These are phyloP conservation scores for Tachina grossa DNA, from an alignment of 2,888 invertebrate genomes.

Conservation along the genomic window DNA sequence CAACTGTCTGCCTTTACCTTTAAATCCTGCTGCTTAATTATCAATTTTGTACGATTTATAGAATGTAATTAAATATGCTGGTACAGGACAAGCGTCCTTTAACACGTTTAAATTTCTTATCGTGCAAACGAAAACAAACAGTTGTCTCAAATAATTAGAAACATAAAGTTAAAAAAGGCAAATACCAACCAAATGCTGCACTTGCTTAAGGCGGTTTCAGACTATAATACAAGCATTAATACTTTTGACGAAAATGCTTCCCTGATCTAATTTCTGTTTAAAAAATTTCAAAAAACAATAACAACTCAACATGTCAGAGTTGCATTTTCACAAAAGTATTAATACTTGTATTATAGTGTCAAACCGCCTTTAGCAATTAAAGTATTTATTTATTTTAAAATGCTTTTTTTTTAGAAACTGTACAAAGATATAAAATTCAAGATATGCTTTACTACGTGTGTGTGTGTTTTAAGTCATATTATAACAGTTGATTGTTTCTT, in stretches of 20 bases:
- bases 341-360: too few species aligned
- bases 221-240: too few species aligned
- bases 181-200: conserved; percentile 21
- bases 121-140: conserved; percentile 31
- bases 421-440: conserved; percentile 6
- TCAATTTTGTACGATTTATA: conserved; percentile 35
- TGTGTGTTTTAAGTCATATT: background rate
- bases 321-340: too few species aligned
- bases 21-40: conserved; percentile 61
- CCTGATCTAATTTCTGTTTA: too few species aligned
- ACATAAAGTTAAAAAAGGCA: conserved; percentile 25
- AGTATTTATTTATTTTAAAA: conserved; percentile 41
- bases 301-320: too few species aligned
- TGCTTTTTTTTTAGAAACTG: conserved; percentile 23
- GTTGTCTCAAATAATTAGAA: conserved; percentile 36
- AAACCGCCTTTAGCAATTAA: conserved; percentile 59
- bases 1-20: conserved; percentile 8
- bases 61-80: conserved; percentile 22
- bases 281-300: too few species aligned
- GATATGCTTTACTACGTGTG: conserved; percentile 49
- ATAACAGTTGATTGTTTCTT: conserved; percentile 1
- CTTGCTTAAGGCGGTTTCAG: too few species aligned
- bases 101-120: conserved; percentile 35
- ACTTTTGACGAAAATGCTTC: too few species aligned
- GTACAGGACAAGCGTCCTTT: conserved; percentile 8